Conservation (phyloP, 2,888 invertebrate species). For the Cerastis rubricosa region DNA sequence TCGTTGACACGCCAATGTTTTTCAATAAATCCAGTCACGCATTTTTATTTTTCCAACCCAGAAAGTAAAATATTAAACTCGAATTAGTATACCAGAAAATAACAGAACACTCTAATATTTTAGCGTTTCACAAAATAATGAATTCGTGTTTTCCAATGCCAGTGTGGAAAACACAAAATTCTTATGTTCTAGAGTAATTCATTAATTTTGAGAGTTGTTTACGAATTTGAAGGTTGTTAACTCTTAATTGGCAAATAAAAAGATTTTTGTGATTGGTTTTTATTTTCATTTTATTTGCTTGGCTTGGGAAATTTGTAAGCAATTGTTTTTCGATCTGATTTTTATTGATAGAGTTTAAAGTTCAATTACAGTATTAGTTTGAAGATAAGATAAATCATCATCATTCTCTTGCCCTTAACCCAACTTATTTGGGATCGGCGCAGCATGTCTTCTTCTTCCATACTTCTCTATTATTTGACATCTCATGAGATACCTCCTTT, state of each 20-base stretch:
- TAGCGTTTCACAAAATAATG: constrained; percentile 2
- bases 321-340: not conserved
- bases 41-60: not conserved
- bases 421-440: no score
- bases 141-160: constrained; percentile 27
- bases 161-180: constrained; percentile 12
- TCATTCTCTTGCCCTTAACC: no score
- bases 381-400: no score
- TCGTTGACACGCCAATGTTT: not conserved
- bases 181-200: not conserved
- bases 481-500: no score
- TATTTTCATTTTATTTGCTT: not conserved
- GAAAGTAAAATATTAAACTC: not conserved
- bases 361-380: not conserved
- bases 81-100: not conserved
- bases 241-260: constrained; percentile 13
- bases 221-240: constrained; percentile 78
- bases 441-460: no score
- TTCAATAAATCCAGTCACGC: not conserved
- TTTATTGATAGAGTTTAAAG: not conserved
- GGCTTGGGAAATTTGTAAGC: not conserved
- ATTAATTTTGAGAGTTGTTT: constrained; percentile 23
- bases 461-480: no score
- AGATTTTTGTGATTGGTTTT: not conserved
- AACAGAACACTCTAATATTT: constrained; percentile 20